Percentiles rank a stretch among this genome's conserved stretches.
These are phyloP conservation scores for Semaprochilodus insignis DNA, from an alignment of 2,797 vertebrate genomes.

Conservation along the genomic window DNA sequence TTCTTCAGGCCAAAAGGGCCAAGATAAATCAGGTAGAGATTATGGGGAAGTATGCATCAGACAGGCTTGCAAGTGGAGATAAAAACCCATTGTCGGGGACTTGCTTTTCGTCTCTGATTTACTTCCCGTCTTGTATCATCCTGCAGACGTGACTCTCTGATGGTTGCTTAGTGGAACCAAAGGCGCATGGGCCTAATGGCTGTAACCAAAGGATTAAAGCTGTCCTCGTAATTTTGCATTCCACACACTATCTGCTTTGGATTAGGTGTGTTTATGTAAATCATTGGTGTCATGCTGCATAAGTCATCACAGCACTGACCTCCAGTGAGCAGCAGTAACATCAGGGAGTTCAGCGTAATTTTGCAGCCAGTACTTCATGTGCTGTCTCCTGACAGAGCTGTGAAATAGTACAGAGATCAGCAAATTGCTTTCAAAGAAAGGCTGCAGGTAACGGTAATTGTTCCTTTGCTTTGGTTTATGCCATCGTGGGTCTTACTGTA, in stretches of 20 bases:
- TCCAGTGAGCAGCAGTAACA: not conserved
- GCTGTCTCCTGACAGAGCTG: slow-evolving; percentile 7
- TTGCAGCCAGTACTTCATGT: slow-evolving; percentile 18
- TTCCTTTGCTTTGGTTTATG: slow-evolving; percentile 26
- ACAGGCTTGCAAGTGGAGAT: slow-evolving; percentile 23
- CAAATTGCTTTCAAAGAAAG: slow-evolving; percentile 46
- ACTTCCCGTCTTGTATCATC: slow-evolving; percentile 25
- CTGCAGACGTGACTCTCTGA: not conserved
- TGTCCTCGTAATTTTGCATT: slow-evolving; percentile 45
- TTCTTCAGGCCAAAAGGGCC: slow-evolving; percentile 55
- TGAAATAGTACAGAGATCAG: slow-evolving; percentile 38
- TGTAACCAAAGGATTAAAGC: slow-evolving; percentile 31
- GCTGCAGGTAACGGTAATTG: slow-evolving; percentile 42
- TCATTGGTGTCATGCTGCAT: slow-evolving; percentile 23
- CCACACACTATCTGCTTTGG: slow-evolving; percentile 35
- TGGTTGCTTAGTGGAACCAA: slow-evolving; percentile 34
- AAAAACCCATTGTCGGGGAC: slow-evolving; percentile 19
- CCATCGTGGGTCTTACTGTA: slow-evolving; percentile 31
- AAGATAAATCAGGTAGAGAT: slow-evolving; percentile 62
- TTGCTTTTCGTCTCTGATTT: slow-evolving; percentile 46
- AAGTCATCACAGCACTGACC: slow-evolving; percentile 14
- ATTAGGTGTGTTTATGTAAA: slow-evolving; percentile 45
- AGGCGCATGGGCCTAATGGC: slow-evolving; percentile 7
- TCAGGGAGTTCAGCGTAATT: slow-evolving; percentile 1
- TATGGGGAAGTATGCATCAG: slow-evolving; percentile 37